Percentiles rank a stretch among this genome's conserved stretches.
These are phyloP conservation scores for Penelope pileata DNA, from an alignment of 2,113 vertebrate genomes.

Conservation along the genomic window DNA sequence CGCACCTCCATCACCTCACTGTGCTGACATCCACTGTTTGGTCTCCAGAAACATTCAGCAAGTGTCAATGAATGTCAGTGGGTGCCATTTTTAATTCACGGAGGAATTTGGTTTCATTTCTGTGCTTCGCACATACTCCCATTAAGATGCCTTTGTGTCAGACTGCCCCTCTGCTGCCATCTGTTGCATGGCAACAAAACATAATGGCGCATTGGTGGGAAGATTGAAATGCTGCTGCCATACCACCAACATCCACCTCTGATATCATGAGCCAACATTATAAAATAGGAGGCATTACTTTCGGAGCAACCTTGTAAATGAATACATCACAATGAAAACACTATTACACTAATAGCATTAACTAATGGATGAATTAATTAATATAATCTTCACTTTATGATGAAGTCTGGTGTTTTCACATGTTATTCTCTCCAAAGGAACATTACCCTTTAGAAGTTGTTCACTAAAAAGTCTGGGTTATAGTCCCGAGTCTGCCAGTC, in stretches of 20 bases:
- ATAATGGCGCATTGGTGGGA: no score
- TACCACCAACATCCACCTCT: neutral
- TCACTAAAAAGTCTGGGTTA: neutral
- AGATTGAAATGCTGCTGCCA: no score
- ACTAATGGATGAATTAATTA: neutral
- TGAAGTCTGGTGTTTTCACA: neutral
- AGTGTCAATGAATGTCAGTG: no score
- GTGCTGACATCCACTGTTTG: no score
- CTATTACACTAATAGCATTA: neutral
- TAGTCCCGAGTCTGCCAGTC: neutral
- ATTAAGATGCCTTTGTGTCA: no score
- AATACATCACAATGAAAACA: neutral
- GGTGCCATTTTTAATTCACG: no score
- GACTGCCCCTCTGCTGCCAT: no score
- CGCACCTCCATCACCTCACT: no score
- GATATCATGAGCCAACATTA: neutral
- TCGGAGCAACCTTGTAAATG: neutral
- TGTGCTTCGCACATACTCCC: no score
- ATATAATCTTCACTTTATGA: neutral
- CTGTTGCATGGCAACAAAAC: no score
- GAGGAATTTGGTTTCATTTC: no score
- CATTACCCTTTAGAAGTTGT: neutral
- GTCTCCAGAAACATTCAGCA: no score
- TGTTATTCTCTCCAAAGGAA: neutral
- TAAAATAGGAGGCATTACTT: neutral